Evolutionary conservation across 2,113 vertebrate species (phyloP), one percentile per base, ranked within the genome.

Genomic region (Bostrychus sinensis): DNA sequence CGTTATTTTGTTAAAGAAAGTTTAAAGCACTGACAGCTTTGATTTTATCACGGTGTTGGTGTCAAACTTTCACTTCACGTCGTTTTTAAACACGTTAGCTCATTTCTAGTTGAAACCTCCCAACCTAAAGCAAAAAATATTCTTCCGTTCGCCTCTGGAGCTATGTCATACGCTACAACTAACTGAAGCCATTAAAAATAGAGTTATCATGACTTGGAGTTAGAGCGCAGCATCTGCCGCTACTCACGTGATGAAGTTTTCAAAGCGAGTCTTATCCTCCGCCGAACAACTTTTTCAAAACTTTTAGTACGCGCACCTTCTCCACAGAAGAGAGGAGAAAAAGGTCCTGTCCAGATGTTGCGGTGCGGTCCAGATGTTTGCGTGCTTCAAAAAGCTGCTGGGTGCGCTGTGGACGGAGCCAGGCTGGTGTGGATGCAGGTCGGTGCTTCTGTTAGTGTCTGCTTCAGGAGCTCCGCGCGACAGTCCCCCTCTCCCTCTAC

Each of bases 371-470:
- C 53, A 36, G 28, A 36, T 22, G 53, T 34, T n/a, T 7, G 58
- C 1, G 30, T 3, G 58, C 36, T 46, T 66, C 7, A 5, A 34
- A 32, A 66, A 70, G 26, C 23, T 2, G 14, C 67, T 50, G 32
- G 60, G 41, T 56, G 77, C 39, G 62, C 54, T 42, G 32, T 46
- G 63, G 25, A 60, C 43, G 42, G 57, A 70, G 70, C 51, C 68
- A 38, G 74, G 45, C 72, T 67, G 74, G 78, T 80, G 78, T 64
- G 63, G 56, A 83, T 79, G 78, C 34, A 58, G 80, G 78, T 75
- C 75, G 72, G 13, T 66, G 55, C 57, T 45, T 85, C 75, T 78
- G 82, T 41, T 68, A 81, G 77, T 80, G 75, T 81, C 63, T 74
- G 55, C 72, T 68, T 61, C 68, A 50, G 61, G 80, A 66, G 83